Conservation (phyloP, 2,888 invertebrate genomes). For the Tinea pellionella region DNA sequence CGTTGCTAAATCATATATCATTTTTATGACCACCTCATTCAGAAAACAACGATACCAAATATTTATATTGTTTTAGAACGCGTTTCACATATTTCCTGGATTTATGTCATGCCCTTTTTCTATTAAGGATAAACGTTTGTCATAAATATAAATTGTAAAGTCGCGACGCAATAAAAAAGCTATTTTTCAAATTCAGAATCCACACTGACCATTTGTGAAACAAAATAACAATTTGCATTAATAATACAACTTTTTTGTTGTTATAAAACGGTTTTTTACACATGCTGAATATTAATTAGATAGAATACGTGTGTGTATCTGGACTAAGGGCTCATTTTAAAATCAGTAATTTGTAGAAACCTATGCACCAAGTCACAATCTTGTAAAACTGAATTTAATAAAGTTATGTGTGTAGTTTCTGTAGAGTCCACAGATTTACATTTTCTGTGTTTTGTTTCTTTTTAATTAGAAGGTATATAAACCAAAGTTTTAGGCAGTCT, state of each 20-base stretch:
- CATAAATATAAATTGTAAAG: conserved; percentile 18
- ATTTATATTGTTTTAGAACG: conserved; percentile 52
- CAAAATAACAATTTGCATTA: neutral
- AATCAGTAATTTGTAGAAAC: no score
- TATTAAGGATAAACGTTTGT: conserved; percentile 29
- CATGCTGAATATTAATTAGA: neutral
- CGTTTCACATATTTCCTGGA: conserved; percentile 38
- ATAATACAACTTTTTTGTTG: neutral
- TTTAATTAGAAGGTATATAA: no score
- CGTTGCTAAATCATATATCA: conserved; percentile 33
- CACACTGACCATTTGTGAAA: neutral
- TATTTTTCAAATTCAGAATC: conserved; percentile 1
- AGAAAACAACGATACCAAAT: conserved; percentile 32
- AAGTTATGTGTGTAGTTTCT: no score
- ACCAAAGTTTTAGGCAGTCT: no score
- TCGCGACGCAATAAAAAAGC: conserved; percentile 8
- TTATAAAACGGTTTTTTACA: neutral
- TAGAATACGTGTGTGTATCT: no score
- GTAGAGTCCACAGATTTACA: no score
- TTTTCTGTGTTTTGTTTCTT: no score
- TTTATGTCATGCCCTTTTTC: conserved; percentile 39
- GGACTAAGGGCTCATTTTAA: no score
- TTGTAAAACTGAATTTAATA: no score
- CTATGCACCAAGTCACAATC: no score
- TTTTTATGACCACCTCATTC: conserved; percentile 36